Percentiles rank a stretch among this genome's conserved stretches.
phyloP scores from a whole-genome alignment of 2,888 invertebrate species.

The Sarcophaga variegata region DNA sequence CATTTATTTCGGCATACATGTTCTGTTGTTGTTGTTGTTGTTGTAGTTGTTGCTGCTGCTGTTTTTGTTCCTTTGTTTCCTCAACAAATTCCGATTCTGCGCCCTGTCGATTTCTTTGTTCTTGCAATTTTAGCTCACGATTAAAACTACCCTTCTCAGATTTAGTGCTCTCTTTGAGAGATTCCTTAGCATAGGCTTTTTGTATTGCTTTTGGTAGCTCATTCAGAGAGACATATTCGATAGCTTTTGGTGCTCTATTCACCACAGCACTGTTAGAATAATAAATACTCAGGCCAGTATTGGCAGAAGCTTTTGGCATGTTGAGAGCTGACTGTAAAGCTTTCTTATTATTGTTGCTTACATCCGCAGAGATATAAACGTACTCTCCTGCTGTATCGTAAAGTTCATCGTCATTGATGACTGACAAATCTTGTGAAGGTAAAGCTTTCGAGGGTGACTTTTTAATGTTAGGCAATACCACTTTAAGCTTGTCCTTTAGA shows the following conservation, averaged over 20 bases:
- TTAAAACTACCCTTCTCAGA: slow-evolving; percentile 65
- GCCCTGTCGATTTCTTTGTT: slow-evolving; percentile 73
- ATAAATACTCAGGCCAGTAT: slow-evolving; percentile 81
- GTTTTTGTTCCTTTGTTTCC: slow-evolving; percentile 52
- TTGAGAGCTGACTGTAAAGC: slow-evolving; percentile 67
- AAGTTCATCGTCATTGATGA: slow-evolving; percentile 79
- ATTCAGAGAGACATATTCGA: slow-evolving; percentile 90
- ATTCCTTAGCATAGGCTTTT: slow-evolving; percentile 71
- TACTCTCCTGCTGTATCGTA: slow-evolving; percentile 87
- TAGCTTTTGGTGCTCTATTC: slow-evolving; percentile 56
- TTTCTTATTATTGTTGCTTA: slow-evolving; percentile 87
- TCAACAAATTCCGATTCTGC: slow-evolving; percentile 72
- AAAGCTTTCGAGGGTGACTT: slow-evolving; percentile 84
- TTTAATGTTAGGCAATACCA: slow-evolving; percentile 84
- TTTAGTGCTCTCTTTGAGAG: slow-evolving; percentile 67
- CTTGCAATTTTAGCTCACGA: slow-evolving; percentile 60
- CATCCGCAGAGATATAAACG: slow-evolving; percentile 92
- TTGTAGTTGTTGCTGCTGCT: slow-evolving; percentile 56
- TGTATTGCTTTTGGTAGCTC: slow-evolving; percentile 86
- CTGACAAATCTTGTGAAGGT: slow-evolving; percentile 80
- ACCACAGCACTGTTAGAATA: slow-evolving; percentile 87
- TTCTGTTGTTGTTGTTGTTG: slow-evolving; percentile 67
- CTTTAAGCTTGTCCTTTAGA: slow-evolving; percentile 88
- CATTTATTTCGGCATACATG: slow-evolving; percentile 80
- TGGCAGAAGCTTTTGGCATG: slow-evolving; percentile 71